Base-by-base conservation (phyloP, 2,113 vertebrate species). In the Sebastes schlegelii region DNA sequence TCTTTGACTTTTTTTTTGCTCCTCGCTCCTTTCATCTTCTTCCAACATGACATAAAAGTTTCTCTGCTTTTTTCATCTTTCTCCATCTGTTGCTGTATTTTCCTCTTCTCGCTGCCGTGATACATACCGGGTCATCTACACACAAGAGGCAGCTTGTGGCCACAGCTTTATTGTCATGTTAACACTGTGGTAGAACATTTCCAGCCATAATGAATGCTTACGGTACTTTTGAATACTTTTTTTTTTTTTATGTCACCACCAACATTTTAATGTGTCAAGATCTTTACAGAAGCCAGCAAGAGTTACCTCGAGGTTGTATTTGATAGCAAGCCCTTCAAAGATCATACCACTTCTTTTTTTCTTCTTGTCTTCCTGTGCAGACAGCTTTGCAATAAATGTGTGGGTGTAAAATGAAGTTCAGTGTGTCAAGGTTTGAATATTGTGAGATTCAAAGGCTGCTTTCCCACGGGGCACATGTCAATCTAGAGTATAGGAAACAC, bases 11-110 rank as follows among this genome's bases (percentile, higher is more conserved):
- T 51, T 26, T 19, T 45, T 26, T 67, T 63, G 1, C 52, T 67
- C n/a, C 7, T 57, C 7, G 12, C 60, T 48, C 51, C 72, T 81
- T 80, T 85, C 42, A 70, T 85, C 71, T 71, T 58, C 67, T 82
- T 42, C 64, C 75, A 77, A 74, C 48, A 68, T 55, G 73, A 78
- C 58, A 58, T 69, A 16, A 58, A 79, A 17, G 19, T 11, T 61
- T 46, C 60, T 77, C 9, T 23, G 3, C n/a, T 54, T 23, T 61
- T 80, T 49, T 67, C 34, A 52, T 58, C 49, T 57, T 2, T 52
- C 54, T 77, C 71, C 84, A 80, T 85, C 76, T 80, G 72, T 52
- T 88, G 58, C n/a, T 46, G 26, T 60, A 43, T 58, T 77, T 52
- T 48, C 5, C 46, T 71, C 42, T 48, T 26, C 46, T n/a, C 55